These are phyloP conservation scores for Morpho deidamia DNA, from an alignment of 2,888 invertebrate genomes.

Conservation along the genomic window DNA sequence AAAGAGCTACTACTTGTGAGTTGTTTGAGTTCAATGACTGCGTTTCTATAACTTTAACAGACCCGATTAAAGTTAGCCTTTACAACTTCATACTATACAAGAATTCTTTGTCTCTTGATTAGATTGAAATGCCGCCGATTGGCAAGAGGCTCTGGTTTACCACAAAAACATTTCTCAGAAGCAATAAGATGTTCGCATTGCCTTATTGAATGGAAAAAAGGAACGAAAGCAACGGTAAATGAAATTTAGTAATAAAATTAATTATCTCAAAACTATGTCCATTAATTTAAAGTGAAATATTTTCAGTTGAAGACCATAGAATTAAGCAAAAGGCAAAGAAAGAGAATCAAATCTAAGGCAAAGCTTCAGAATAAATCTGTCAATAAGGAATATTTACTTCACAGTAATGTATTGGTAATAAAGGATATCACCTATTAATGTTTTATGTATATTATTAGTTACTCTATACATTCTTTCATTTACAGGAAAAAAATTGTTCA, in stretches of 20 bases:
- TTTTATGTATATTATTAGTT: background rate
- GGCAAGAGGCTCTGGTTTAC: slow-evolving; percentile 48
- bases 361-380: slow-evolving; percentile 25
- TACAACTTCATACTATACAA: too few species aligned
- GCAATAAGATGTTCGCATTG: slow-evolving; percentile 52
- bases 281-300: background rate
- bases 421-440: background rate
- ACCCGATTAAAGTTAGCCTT: too few species aligned
- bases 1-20: slow-evolving; percentile 64
- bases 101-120: too few species aligned
- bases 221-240: slow-evolving; percentile 42
- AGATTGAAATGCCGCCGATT: slow-evolving; percentile 53
- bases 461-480: background rate
- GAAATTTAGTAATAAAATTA: background rate
- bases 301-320: slow-evolving; percentile 46
- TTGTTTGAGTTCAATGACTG: slow-evolving; percentile 10
- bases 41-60: too few species aligned
- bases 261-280: background rate
- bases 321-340: slow-evolving; percentile 45
- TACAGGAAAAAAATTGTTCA: slow-evolving; percentile 51
- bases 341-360: slow-evolving; percentile 35
- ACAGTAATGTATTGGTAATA: slow-evolving; percentile 54
- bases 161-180: slow-evolving; percentile 51
- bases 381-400: slow-evolving; percentile 32
- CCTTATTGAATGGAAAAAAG: slow-evolving; percentile 51